Percentiles rank a stretch among this genome's conserved stretches.
Conservation (phyloP, 1,140 invertebrate genomes). For the Trissolcus basalis region DNA sequence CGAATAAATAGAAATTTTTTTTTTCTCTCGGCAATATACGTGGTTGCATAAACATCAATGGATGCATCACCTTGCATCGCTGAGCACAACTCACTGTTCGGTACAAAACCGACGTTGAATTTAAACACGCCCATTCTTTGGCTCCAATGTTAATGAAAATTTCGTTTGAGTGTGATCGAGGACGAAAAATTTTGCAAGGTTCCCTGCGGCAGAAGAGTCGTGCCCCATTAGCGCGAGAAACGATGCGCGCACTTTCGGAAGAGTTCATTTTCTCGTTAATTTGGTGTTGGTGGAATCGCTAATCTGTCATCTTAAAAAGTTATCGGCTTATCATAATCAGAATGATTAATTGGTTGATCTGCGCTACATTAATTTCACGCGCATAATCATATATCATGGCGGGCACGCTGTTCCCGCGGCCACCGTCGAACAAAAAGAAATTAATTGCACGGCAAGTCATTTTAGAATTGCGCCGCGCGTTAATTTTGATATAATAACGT, state of each 20-base stretch:
- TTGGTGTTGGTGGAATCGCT: slow-evolving; percentile 10
- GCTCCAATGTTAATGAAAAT: slow-evolving; percentile 20
- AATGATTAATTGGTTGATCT: slow-evolving; percentile 40
- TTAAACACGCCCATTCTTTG: slow-evolving; percentile 19
- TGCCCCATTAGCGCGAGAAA: too few relatives aligned
- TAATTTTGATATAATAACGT: slow-evolving; percentile 36
- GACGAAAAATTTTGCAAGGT: slow-evolving; percentile 12
- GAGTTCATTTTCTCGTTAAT: slow-evolving; percentile 33
- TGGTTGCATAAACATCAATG: slow-evolving; percentile 38
- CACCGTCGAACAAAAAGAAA: slow-evolving; percentile 35
- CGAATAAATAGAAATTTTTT: slow-evolving; percentile 8
- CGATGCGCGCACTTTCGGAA: too few relatives aligned
- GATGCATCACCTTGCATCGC: slow-evolving; percentile 26
- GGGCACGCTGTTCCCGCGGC: background rate
- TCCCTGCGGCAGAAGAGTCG: too few relatives aligned
- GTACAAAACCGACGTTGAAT: slow-evolving; percentile 34
- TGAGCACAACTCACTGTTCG: slow-evolving; percentile 18
- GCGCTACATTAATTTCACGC: slow-evolving; percentile 20
- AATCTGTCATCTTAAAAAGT: slow-evolving; percentile 26
- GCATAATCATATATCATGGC: slow-evolving; percentile 40
- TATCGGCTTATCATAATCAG: slow-evolving; percentile 49
- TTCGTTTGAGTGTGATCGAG: slow-evolving; percentile 2
- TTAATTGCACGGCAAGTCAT: slow-evolving; percentile 33
- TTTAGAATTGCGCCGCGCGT: slow-evolving; percentile 23
- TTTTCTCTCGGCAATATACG: too few relatives aligned